These are phyloP conservation scores for Epirrita christyi DNA, from an alignment of 2,888 invertebrate species.

Conservation along the genomic window DNA sequence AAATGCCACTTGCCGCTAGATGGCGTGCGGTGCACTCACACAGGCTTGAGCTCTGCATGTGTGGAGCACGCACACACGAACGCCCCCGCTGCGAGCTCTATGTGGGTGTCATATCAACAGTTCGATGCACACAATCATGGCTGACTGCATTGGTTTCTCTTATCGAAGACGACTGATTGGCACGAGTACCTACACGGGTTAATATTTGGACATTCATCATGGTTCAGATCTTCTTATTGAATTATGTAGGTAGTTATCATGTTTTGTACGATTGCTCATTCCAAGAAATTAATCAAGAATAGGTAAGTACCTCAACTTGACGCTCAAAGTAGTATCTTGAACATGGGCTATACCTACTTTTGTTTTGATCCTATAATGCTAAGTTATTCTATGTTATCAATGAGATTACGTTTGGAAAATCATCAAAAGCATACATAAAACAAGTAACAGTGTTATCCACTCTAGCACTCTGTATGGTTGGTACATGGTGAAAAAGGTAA, in stretches of 20 bases:
- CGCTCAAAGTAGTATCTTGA: too few relatives aligned
- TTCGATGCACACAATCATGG: conserved; percentile 54
- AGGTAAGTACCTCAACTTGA: too few relatives aligned
- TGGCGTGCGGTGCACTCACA: conserved; percentile 68
- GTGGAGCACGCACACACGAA: conserved; percentile 63
- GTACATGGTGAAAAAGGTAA: too few relatives aligned
- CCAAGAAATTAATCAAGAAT: too few relatives aligned
- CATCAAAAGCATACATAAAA: too few relatives aligned
- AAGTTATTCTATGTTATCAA: too few relatives aligned
- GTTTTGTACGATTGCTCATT: too few relatives aligned
- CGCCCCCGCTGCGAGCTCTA: conserved; percentile 35
- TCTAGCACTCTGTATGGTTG: too few relatives aligned
- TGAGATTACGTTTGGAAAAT: too few relatives aligned
- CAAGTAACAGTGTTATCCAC: too few relatives aligned
- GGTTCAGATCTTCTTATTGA: conserved; percentile 1
- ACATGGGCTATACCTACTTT: too few relatives aligned
- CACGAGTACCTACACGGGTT: conserved; percentile 48
- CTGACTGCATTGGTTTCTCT: conserved; percentile 58
- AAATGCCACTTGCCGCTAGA: conserved; percentile 64
- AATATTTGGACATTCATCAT: conserved; percentile 37
- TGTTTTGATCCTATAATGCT: too few relatives aligned
- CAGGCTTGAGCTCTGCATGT: conserved; percentile 47
- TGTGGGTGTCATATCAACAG: conserved; percentile 59
- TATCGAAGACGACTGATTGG: conserved; percentile 61
- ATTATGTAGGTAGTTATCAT: neutral